Percentiles rank a stretch among this genome's conserved stretches.
phyloP scores from a whole-genome alignment of 2,888 invertebrate species.

The Zootermopsis nevadensis region DNA sequence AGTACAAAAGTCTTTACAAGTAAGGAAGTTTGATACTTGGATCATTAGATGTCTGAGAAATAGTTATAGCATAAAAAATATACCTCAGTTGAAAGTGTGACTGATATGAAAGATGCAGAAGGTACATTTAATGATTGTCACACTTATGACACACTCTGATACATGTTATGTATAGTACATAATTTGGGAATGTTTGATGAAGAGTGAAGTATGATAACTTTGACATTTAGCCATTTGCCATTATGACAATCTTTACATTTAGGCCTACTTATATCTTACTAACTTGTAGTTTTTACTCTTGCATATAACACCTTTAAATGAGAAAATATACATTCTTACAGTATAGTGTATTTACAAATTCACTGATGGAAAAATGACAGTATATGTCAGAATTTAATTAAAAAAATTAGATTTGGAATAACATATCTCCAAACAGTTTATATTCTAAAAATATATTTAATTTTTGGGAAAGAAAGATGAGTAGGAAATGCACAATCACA shows the following conservation, averaged over 20 bases:
- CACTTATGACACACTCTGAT: neutral
- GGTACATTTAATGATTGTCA: slow-evolving; percentile 6
- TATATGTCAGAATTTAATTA: neutral
- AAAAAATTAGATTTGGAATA: neutral
- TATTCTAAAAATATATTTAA: neutral
- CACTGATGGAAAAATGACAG: neutral
- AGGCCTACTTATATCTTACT: neutral
- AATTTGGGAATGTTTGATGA: neutral
- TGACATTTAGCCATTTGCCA: neutral
- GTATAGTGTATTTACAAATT: slow-evolving; percentile 2
- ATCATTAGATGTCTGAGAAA: neutral
- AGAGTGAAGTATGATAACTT: neutral
- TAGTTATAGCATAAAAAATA: neutral
- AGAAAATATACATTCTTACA: neutral
- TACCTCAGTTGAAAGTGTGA: neutral
- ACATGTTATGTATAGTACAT: neutral
- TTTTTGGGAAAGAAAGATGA: too few species aligned
- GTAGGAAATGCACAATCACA: too few species aligned
- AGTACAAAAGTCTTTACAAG: slow-evolving; percentile 20
- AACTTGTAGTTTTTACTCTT: neutral
- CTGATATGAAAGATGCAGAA: neutral
- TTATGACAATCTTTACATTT: neutral
- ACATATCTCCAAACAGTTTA: neutral
- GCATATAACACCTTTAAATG: neutral
- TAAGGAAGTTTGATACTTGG: neutral